Evolutionary conservation across 2,888 invertebrate species (phyloP).

Genomic region (Dynastes tityus): DNA sequence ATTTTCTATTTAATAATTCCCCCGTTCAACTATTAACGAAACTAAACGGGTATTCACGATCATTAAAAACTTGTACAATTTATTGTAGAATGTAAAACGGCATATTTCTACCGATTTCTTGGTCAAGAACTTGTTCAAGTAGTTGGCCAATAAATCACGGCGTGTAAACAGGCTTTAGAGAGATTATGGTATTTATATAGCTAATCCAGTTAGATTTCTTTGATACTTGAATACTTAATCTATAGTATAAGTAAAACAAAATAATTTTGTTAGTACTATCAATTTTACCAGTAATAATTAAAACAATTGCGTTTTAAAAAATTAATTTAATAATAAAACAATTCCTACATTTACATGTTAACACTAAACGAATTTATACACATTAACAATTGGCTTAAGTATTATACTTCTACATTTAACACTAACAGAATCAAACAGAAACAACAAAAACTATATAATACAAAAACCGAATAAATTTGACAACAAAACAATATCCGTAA

Average conservation of each 20-base stretch:
- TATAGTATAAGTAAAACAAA: neutral
- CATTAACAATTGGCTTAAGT: conserved; percentile 28
- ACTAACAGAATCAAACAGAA: conserved; percentile 46
- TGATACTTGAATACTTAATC: too few species aligned
- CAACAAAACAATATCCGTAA: conserved; percentile 42
- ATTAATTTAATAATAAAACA: conserved; percentile 44
- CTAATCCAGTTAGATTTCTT: too few species aligned
- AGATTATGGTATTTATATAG: too few species aligned
- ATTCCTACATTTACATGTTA: conserved; percentile 41
- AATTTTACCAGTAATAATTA: neutral
- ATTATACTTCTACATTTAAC: conserved; percentile 42
- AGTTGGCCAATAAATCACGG: too few species aligned
- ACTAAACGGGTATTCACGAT: too few species aligned
- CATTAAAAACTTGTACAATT: too few species aligned
- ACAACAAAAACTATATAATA: conserved; percentile 37
- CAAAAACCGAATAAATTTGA: conserved; percentile 26
- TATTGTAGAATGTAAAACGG: too few species aligned
- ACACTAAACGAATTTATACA: conserved; percentile 30
- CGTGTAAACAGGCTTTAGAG: too few species aligned
- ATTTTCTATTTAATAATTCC: too few species aligned
- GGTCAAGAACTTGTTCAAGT: too few species aligned
- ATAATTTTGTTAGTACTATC: neutral
- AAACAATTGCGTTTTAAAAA: conserved; percentile 21
- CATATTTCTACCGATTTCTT: too few species aligned
- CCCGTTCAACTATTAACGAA: too few species aligned